Conservation (phyloP, 2,797 vertebrate species). For the Sternotherus odoratus region DNA sequence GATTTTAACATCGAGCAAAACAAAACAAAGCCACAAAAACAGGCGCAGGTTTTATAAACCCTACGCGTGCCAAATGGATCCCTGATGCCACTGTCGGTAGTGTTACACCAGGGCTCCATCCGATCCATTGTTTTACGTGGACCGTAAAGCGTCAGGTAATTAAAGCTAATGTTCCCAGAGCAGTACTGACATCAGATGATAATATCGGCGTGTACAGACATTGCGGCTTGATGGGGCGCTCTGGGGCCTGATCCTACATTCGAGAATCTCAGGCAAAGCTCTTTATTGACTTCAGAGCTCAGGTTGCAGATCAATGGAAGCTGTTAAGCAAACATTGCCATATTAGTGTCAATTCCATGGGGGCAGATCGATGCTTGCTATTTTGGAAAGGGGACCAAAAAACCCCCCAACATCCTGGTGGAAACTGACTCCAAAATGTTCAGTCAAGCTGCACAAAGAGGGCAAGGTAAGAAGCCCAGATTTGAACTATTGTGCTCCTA, state of each 20-base stretch:
- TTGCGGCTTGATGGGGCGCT: not conserved
- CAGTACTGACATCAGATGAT: conserved; percentile 43
- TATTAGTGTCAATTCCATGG: conserved; percentile 46
- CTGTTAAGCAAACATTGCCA: conserved; percentile 44
- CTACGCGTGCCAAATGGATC: conserved; percentile 60
- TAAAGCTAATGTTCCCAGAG: conserved; percentile 59
- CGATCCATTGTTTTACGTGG: conserved; percentile 68
- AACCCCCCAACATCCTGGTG: not conserved
- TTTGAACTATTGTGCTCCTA: not conserved
- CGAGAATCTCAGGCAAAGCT: conserved; percentile 37
- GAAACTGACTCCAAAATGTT: not conserved
- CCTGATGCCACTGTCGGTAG: conserved; percentile 68
- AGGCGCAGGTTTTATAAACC: conserved; percentile 58
- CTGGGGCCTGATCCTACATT: conserved; percentile 9
- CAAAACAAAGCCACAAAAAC: conserved; percentile 15
- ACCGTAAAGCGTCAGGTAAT: conserved; percentile 59
- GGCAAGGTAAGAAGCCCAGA: not conserved
- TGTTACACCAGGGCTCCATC: conserved; percentile 70
- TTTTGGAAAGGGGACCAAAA: conserved; percentile 20
- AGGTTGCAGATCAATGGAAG: conserved; percentile 47
- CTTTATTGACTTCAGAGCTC: conserved; percentile 56
- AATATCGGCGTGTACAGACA: not conserved
- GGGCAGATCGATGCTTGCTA: conserved; percentile 58
- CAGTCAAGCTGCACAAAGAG: not conserved
- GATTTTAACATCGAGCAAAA: conserved; percentile 24